Base-by-base conservation (phyloP, 2,888 invertebrate species). In the Steinernema scapterisci region DNA sequence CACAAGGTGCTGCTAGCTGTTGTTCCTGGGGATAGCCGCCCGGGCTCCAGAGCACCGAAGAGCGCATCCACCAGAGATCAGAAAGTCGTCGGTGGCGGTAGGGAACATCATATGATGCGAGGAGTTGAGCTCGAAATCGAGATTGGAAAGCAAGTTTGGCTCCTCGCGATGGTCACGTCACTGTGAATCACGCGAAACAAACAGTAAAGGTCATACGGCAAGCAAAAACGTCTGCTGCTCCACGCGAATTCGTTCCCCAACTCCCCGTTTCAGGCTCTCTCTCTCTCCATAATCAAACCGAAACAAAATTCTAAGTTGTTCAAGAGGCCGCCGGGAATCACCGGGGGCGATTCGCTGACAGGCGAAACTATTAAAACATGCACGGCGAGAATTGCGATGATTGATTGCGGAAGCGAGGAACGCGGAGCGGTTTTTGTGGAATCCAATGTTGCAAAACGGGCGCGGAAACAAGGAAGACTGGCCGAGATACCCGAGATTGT, bases 161-260 rank as follows among this genome's bases (percentile, higher is more conserved):
- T 63, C 63, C 31, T 54, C 54, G 31, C 9, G 38, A 9, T 38
- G 38, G 38, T 38, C 38, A 63, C 63, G 63, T 63, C 63, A 63
- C 27, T 16, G 63, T 63, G 63, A 63, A 63, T 63, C 63, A 63
- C 63, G 63, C 63, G 63, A 63, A 63, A 63, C 63, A 63, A 63
- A 63, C 63, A 63, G 63, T 63, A 27, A 63, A 31, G 63, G 54
- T 54, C 21, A 25, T 23, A 54, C 48, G 19, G 63, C 6, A 63
- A 31, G 63, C 31, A 27, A 27, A 63, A 63, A 63, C 16, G 31
- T 63, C 63, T 63, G 31, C 63, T 25, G 7, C 13, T 31, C 38
- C 38, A 6, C 48, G 27, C 16, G 54, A 19, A 21, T 3, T 38
- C 13, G 54, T n/a, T n/a, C n/a, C n/a, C 51, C 51, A 23, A 21